Evolutionary conservation across 2,888 invertebrate species (phyloP), one percentile per base, ranked within the genome.

Genomic region (Dascillus cervinus): DNA sequence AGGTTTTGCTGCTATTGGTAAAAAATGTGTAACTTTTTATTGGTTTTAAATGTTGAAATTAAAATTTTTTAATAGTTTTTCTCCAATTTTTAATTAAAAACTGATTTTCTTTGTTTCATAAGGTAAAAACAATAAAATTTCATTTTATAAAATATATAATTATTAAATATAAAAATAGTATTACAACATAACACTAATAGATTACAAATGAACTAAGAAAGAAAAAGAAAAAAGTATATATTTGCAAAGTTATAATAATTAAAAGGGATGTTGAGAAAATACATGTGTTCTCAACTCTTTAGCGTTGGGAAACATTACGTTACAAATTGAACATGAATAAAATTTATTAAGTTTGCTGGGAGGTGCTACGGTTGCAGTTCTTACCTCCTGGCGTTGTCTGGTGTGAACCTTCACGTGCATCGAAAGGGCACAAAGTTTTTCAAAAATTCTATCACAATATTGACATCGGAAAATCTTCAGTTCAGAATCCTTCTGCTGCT

Each of bases 381-480:
- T 36, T 4, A 44, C 39, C 13, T 39, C 35, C 3, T 37, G 24
- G 43, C 59, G 75, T 58, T 52, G 71, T 52, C 54, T 73, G 59
- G 62, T 75, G 66, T 62, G 79, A 66, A 54, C 76, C 56, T 69
- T 77, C 60, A 60, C 69, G 60, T 72, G 80, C 62, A 64, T 79
- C 28, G 75, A 75, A 13, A 81, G 55, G 6, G 80, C 78, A 10
- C 71, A 63, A 11, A 75, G 75, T 8, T 79, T 77, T 37, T 69
- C 71, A 27, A 80, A 72, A 0, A 70, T 66, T 40, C 78, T 75
- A 2, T 75, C 74, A 44, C 81, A 81, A 29, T 77, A 69, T 43
- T 73, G 73, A 46, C 81, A 81, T 55, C 71, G 71, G 47, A 73
- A 73, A 3, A 45, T 51, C 1, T 37, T 68, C 8, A 4, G 5